These are phyloP conservation scores for Oncorhynchus clarkii DNA, from an alignment of 2,113 vertebrate species.

Conservation along the genomic window DNA sequence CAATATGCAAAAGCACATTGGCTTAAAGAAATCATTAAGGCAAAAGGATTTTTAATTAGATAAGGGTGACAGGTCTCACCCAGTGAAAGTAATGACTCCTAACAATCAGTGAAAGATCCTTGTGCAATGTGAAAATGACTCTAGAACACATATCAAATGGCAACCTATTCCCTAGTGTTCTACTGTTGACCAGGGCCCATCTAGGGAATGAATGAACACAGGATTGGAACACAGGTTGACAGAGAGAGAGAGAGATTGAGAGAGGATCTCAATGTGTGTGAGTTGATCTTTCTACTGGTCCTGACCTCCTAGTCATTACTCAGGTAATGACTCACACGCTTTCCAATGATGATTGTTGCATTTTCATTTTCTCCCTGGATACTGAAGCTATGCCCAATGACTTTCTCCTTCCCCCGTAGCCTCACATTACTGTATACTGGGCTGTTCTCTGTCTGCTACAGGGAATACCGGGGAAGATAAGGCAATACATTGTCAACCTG, in stretches of 20 bases:
- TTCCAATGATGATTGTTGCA: constrained; percentile 2
- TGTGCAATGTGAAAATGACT: neutral
- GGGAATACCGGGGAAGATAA: constrained; percentile 41
- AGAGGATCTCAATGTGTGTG: neutral
- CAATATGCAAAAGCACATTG: constrained; percentile 1
- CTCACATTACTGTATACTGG: neutral
- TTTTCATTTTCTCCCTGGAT: constrained; percentile 6
- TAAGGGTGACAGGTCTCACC: neutral
- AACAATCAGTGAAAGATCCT: constrained; percentile 8
- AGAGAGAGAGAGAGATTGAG: neutral
- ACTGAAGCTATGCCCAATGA: neutral
- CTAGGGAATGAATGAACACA: neutral
- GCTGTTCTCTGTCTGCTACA: constrained; percentile 1
- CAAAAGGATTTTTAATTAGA: constrained; percentile 14
- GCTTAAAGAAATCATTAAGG: neutral
- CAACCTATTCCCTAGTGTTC: neutral
- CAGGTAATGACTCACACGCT: neutral
- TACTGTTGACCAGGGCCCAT: too few species aligned
- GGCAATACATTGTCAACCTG: constrained; percentile 21
- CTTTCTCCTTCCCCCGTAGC: neutral
- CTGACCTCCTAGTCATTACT: neutral
- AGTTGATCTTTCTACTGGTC: neutral
- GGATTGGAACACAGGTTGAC: neutral
- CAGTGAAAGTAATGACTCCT: neutral
- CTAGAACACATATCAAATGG: neutral